Evolutionary conservation across 2,797 vertebrate species (phyloP), one percentile per base, ranked within the genome.

Genomic region (Pangasius sanitwongsei): DNA sequence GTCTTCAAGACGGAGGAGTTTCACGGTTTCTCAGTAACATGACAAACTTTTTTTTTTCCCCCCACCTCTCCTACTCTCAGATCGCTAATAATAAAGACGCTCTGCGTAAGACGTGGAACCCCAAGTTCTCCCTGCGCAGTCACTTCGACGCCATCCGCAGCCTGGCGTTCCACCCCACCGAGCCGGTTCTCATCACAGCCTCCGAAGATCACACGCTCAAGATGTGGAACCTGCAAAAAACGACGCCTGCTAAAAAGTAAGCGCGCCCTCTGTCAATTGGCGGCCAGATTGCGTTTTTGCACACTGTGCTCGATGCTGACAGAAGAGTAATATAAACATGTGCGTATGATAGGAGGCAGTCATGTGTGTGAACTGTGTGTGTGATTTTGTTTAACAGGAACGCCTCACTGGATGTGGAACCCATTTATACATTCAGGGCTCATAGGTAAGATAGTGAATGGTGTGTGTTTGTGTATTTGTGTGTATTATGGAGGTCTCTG

Each of bases 141-240:
- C 98, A 99, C 93, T 99, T 99, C 87, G 98, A 99, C 91, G 98
- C 97, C 90, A 97, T 99, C 91, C 97, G 98, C 81, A 97, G 97
- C 87, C 97, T 99, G 82, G 95, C 97, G 89, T 99, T 99, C 93
- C 98, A 99, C 94, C 98, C 98, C 0, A 92, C 96, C 90, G 98
- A 99, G 93, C 98, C 98, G 1, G 97, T 99, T 89, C 96, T 99
- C 93, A 95, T 99, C 95, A 99, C 98, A 0, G 98, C 98, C n/a
- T 99, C 98, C 20, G 98, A 99, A 92, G 98, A 99, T 92, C 98
- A 99, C 95, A 99, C 98, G 0, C 95, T 99, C 90, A 99, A 99
- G 95, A 98, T 99, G 98, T 99, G 98, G 98, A 99, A 99, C 96
- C 97, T 99, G 83, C 98, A 99, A 92, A 99, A 99, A 96, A 99